Base-by-base conservation (phyloP, 2,888 invertebrate species). In the Agrochola macilenta region DNA sequence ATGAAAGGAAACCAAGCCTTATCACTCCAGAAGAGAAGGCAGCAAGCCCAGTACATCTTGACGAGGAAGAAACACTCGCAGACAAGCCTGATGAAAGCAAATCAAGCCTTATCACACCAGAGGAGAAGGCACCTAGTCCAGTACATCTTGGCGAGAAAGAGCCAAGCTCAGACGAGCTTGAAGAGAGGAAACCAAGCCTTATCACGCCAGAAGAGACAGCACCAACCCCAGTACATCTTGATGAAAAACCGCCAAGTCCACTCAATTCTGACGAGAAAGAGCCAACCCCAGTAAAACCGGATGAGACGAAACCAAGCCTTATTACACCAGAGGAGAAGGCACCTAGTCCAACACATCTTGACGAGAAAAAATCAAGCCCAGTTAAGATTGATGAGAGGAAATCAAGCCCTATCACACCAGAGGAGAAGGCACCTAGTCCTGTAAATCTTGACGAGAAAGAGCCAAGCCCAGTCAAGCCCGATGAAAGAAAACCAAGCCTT, bases 331-430 rank as follows among this genome's bases (percentile, higher is more conserved):
- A 76, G 7, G 77, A 78, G 0, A 86, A 84, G 39, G 30, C 46
- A 20, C 68, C 63, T 0, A 88, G 83, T 17, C 76, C 75, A 0
- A 52, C 57, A 0, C 60, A 82, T n/a, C 66, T 58, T 14, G 78
- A 69, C 17, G 58, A 75, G 0, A n/a, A 63, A 12, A n/a, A 26
- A 4, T n/a, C 23, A 14, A 73, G 66, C 60, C 74, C 74, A 17
- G n/a, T 43, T 0, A 23, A 65, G 2, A 26, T 58, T 4, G 80
- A 81, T 3, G 81, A 87, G 0, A 87, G 81, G 20, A 54, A 39
- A 3, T 8, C 14, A 1, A 66, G 39, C 60, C 20, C 17, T n/a
- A n/a, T 57, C 5, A 57, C 57, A 2, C 17, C 9, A 5, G 58
- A 65, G 0, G 69, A 58, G 0, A 49, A 69, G 1, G 1, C 1